A percentile compares a stretch with the other conserved stretches of the same genome.
Evolutionary conservation across 1,140 invertebrate genomes (phyloP).

Genomic region (Ylistrum balloti): DNA sequence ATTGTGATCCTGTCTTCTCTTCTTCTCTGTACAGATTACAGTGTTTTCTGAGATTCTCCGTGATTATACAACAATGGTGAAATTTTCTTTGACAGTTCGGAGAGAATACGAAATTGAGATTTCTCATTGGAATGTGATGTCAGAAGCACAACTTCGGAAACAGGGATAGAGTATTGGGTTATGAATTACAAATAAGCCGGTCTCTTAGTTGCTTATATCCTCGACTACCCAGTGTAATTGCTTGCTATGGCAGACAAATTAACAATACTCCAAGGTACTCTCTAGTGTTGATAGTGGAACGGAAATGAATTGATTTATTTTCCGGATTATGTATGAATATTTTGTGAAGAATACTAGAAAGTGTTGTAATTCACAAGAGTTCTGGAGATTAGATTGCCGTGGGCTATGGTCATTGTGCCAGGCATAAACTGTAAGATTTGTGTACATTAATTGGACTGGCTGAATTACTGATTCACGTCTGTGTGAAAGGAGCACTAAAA

Average conservation of each 20-base stretch:
- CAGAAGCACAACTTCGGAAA: background rate
- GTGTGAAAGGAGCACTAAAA: too few relatives aligned
- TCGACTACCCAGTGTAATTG: background rate
- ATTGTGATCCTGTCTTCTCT: background rate
- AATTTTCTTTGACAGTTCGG: background rate
- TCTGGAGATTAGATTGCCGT: background rate
- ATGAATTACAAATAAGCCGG: slow-evolving; percentile 25
- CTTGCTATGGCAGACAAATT: slow-evolving; percentile 13
- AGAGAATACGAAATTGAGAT: background rate
- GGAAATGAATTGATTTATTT: slow-evolving; percentile 35
- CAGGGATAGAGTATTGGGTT: background rate
- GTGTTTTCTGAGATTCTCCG: background rate
- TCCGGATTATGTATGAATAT: slow-evolving; percentile 10
- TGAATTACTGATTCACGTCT: background rate
- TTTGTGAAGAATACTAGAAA: background rate
- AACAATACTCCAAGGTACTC: background rate
- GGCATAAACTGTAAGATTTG: background rate
- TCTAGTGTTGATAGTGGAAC: background rate
- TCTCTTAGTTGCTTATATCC: slow-evolving; percentile 9
- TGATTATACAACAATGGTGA: background rate
- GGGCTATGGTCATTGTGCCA: background rate
- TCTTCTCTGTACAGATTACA: background rate
- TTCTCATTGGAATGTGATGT: background rate
- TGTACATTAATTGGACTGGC: background rate
- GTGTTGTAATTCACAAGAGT: background rate